Evolutionary conservation across 1,140 invertebrate genomes (phyloP).

Genomic region (Papilio polytes): DNA sequence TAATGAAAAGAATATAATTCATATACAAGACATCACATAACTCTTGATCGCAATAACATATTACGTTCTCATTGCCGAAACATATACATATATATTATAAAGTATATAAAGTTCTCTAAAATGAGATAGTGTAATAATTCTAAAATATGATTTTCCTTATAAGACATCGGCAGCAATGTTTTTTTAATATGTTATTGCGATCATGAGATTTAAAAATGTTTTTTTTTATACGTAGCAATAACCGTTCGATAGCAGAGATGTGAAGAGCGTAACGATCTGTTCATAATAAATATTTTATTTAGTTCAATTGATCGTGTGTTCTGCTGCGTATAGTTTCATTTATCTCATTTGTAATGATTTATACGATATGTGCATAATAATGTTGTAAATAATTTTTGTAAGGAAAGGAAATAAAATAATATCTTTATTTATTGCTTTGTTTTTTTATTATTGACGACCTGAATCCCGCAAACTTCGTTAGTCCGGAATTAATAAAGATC

Average conservation of each 20-base stretch:
- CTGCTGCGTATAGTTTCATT: constrained; percentile 70
- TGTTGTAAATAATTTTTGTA: constrained; percentile 82
- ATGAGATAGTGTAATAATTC: too few relatives aligned
- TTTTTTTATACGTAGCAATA: not conserved
- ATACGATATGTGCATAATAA: constrained; percentile 79
- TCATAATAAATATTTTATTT: constrained; percentile 37
- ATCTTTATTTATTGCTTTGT: constrained; percentile 72
- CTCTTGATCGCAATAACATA: not conserved
- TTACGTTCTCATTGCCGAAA: not conserved
- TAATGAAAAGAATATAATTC: not conserved
- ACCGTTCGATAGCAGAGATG: not conserved
- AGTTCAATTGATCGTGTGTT: constrained; percentile 33
- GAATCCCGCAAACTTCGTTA: too few relatives aligned
- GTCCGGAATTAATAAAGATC: too few relatives aligned
- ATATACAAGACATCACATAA: constrained; percentile 7
- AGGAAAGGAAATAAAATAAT: constrained; percentile 80
- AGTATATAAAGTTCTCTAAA: too few relatives aligned
- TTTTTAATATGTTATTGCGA: not conserved
- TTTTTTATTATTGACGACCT: constrained; percentile 46
- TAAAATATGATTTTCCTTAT: not conserved
- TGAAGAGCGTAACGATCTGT: constrained; percentile 43
- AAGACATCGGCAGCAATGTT: not conserved
- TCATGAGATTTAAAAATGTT: not conserved
- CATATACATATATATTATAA: not conserved
- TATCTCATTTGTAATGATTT: constrained; percentile 77